These are phyloP conservation scores for Drosophila virilis DNA, from an alignment of 1,140 invertebrate species.

Conservation along the genomic window DNA sequence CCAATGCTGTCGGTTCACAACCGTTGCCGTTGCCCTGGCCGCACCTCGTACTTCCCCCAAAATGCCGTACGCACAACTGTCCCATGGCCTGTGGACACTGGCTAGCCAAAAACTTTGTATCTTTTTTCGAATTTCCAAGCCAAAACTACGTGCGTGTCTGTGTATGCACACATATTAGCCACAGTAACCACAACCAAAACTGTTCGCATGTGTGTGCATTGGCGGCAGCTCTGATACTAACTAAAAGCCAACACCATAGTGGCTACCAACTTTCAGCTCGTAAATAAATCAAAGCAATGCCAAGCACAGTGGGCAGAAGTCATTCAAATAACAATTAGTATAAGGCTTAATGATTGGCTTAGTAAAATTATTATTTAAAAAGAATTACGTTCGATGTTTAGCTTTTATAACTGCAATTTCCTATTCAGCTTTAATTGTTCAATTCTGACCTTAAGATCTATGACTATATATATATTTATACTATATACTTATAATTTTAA, in stretches of 20 bases:
- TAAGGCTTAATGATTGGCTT: background rate
- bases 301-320: slow-evolving; percentile 41
- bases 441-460: no score
- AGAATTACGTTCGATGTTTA: no score
- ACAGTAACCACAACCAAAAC: slow-evolving; percentile 67
- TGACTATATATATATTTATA: no score
- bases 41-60: slow-evolving; percentile 8
- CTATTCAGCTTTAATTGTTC: no score
- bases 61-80: slow-evolving; percentile 18
- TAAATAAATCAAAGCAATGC: slow-evolving; percentile 59
- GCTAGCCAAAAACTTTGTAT: slow-evolving; percentile 55
- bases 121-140: slow-evolving; percentile 64
- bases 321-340: background rate
- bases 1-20: slow-evolving; percentile 30
- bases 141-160: slow-evolving; percentile 52
- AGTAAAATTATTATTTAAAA: no score
- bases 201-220: slow-evolving; percentile 27
- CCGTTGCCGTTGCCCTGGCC: background rate
- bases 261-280: slow-evolving; percentile 54
- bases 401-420: no score
- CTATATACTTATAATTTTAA: no score
- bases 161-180: slow-evolving; percentile 69
- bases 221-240: slow-evolving; percentile 54
- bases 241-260: slow-evolving; percentile 63
- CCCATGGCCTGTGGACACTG: slow-evolving; percentile 21